Conservation (phyloP, 2,113 vertebrate species). For the Barnardius zonarius region DNA sequence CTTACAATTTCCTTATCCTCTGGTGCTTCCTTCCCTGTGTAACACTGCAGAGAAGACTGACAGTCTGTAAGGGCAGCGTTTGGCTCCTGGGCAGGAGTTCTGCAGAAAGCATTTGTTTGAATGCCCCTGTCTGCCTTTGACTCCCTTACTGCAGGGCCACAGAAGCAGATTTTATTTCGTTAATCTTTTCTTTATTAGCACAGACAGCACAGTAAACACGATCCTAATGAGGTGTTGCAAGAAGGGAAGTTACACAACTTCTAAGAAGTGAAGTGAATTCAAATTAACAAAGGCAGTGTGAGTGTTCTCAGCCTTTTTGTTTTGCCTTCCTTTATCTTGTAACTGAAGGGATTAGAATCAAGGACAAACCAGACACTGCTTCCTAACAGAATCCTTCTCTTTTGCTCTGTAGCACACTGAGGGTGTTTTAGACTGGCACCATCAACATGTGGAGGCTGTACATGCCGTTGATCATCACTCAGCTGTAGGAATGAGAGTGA, state of each 20-base stretch:
- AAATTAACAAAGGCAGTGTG: neutral
- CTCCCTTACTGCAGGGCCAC: neutral
- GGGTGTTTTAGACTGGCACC: neutral
- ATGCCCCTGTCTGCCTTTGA: neutral
- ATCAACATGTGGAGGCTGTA: fast-evolving
- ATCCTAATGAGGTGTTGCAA: neutral
- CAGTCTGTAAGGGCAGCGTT: neutral
- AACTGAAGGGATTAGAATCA: constrained; percentile 1
- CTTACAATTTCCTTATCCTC: neutral
- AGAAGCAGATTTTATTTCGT: neutral
- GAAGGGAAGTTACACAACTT: constrained; percentile 58
- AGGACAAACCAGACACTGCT: neutral
- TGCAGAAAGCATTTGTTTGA: neutral
- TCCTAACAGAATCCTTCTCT: neutral
- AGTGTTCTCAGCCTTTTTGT: neutral
- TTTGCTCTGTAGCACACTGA: neutral
- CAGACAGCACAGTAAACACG: neutral
- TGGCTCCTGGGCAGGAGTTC: neutral
- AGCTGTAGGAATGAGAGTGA: neutral
- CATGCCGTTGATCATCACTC: neutral
- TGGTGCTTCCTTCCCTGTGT: neutral
- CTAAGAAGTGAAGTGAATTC: neutral
- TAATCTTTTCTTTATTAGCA: neutral
- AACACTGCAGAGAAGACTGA: neutral
- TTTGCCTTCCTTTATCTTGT: constrained; percentile 8